Evolutionary conservation across 2,113 vertebrate genomes (phyloP).

Genomic region (Xiphophorus hellerii): DNA sequence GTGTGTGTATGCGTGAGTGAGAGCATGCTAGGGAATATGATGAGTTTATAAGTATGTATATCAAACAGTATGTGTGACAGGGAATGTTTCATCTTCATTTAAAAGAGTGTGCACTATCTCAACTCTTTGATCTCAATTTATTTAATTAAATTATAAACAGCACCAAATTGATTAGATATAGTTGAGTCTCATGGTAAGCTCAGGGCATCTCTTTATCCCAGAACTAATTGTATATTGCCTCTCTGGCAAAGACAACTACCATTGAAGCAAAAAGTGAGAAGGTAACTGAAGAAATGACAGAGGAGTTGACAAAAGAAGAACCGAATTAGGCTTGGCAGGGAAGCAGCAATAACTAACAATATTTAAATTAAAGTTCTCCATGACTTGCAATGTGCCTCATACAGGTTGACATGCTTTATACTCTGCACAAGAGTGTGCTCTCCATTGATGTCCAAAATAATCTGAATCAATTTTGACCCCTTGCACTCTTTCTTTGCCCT

Average conservation of each 20-base stretch:
- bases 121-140: conserved; percentile 44
- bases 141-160: conserved; percentile 43
- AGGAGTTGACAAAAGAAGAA: background rate
- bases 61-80: conserved; percentile 16
- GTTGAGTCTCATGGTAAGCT: conserved; percentile 20
- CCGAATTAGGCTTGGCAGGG: background rate
- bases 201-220: conserved; percentile 23
- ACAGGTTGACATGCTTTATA: background rate
- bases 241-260: background rate
- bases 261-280: background rate
- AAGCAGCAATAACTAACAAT: background rate
- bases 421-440: conserved; percentile 9
- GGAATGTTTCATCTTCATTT: conserved; percentile 39
- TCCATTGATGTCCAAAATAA: conserved; percentile 26
- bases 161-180: conserved; percentile 41
- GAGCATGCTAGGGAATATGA: conserved; percentile 5
- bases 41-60: conserved; percentile 14
- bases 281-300: background rate
- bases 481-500: background rate
- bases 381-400: background rate
- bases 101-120: conserved; percentile 21
- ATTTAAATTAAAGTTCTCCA: conserved; percentile 15
- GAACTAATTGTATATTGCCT: conserved; percentile 17
- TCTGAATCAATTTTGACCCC: conserved; percentile 6
- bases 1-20: background rate